These are phyloP conservation scores for Coturnix japonica DNA, from an alignment of 2,113 vertebrate genomes.

Conservation along the genomic window DNA sequence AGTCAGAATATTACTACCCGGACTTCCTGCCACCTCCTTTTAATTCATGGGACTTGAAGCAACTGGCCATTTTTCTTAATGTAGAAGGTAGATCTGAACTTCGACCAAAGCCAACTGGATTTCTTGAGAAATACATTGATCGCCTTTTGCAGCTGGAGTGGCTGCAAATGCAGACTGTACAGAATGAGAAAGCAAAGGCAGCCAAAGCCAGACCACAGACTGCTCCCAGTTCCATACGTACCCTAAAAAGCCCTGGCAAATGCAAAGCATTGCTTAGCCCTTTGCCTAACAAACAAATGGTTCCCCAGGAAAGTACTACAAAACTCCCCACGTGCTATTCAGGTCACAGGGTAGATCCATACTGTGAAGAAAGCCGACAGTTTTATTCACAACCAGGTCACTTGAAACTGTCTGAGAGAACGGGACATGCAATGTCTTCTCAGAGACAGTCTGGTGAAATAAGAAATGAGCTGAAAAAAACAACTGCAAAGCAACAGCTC, in stretches of 20 bases:
- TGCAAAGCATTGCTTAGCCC: constrained; percentile 30
- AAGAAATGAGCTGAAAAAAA: constrained; percentile 58
- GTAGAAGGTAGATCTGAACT: constrained; percentile 68
- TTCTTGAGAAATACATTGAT: constrained; percentile 84
- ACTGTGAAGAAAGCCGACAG: background rate
- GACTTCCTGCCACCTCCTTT: constrained; percentile 92
- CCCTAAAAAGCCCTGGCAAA: constrained; percentile 72
- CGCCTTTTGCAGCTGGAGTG: constrained; percentile 89
- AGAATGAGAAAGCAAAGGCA: constrained; percentile 77
- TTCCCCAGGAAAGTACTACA: background rate
- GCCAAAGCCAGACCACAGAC: constrained; percentile 68
- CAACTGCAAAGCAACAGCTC: constrained; percentile 11
- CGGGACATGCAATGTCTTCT: background rate
- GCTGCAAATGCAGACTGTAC: constrained; percentile 84
- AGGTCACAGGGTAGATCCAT: constrained; percentile 12
- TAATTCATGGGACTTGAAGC: constrained; percentile 87
- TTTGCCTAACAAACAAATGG: background rate
- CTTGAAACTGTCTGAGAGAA: background rate
- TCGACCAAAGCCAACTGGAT: constrained; percentile 66
- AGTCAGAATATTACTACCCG: constrained; percentile 75
- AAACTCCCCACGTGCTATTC: constrained; percentile 33
- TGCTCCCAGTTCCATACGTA: background rate
- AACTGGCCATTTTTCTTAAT: constrained; percentile 81
- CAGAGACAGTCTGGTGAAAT: constrained; percentile 12
- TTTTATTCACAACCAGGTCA: background rate